Base-by-base conservation (phyloP, 1,140 invertebrate genomes). In the Lethocerus indicus region DNA sequence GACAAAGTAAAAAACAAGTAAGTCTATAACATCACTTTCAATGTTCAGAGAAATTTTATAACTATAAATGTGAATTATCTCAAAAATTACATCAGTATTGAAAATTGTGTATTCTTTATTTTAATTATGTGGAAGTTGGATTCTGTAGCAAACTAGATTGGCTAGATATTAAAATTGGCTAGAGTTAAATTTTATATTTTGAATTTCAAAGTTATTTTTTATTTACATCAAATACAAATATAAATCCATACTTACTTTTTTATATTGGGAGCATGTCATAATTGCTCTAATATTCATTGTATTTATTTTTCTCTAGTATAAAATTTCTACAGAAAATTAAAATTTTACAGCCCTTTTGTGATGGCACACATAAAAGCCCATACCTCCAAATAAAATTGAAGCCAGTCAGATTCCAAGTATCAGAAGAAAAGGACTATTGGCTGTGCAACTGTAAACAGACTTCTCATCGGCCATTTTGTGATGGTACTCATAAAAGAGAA, bases 401-500 rank as follows among this genome's bases (percentile, higher is more conserved):
- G 47, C 93, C 93, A 1, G 69, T 97, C 13, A 68, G 67, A 50
- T 96, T 96, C 58, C 66, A 70, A 56, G 88, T 95, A 1, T 75
- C 79, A 41, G 80, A 94, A 69, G 84, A 81, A 0, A 91, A 91
- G 64, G 85, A 94, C 14, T 96, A 96, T 62, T 98, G 89, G 88
- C 69, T 98, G 3, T 99, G 95, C 64, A 95, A 95, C 62, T 99
- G 95, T 63, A 98, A 98, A 64, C 93, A 97, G 64, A 94, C 93
- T 2, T 73, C 75, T 37, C 86, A 92, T 59, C 71, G 88, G 58
- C 95, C 95, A 7, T 98, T 97, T 64, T 99, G 95, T 73, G 95
- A 99, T 73, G 94, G 94, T 21, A 84, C 90, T 23, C 94, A 98
- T 64, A 83, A 84, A 64, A 66, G 67, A 45, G 66, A 72, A 47